A percentile compares a stretch with the other conserved stretches of the same genome.
phyloP scores from a whole-genome alignment of 2,113 vertebrate genomes.

The Arvicanthis niloticus region DNA sequence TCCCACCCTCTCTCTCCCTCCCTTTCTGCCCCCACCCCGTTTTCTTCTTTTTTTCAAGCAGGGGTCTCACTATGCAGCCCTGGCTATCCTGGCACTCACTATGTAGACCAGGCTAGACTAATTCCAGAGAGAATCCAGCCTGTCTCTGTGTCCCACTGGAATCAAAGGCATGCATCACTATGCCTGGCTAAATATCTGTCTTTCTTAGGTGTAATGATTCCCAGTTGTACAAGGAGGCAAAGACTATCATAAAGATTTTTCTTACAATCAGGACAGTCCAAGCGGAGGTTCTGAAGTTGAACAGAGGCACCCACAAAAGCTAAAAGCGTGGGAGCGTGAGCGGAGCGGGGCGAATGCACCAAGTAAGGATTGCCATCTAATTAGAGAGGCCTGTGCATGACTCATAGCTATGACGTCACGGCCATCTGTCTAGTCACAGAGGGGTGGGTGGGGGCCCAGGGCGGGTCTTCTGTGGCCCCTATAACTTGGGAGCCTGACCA shows the following conservation, averaged over 20 bases:
- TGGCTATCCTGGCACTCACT: not conserved
- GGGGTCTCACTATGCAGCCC: not conserved
- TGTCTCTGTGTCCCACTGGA: not conserved
- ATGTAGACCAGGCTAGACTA: not conserved
- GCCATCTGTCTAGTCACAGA: not conserved
- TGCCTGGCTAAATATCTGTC: not conserved
- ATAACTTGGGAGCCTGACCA: accelerated
- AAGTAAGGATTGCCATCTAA: not conserved
- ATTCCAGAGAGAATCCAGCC: not conserved
- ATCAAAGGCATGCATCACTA: not conserved
- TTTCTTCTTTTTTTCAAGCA: too few species aligned
- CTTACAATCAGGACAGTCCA: constrained; percentile 20
- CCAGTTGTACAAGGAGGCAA: not conserved
- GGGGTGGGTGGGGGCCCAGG: not conserved
- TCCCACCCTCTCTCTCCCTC: too few species aligned
- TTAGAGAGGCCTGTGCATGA: not conserved
- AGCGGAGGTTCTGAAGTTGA: not conserved
- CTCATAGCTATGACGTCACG: not conserved
- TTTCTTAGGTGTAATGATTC: not conserved
- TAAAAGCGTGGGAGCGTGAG: too few species aligned
- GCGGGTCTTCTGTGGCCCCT: accelerated
- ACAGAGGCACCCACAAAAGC: not conserved
- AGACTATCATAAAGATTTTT: not conserved
- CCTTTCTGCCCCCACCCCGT: too few species aligned
- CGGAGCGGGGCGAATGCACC: not conserved